phyloP scores from a whole-genome alignment of 2,888 invertebrate genomes.

The Brenthis hecate region DNA sequence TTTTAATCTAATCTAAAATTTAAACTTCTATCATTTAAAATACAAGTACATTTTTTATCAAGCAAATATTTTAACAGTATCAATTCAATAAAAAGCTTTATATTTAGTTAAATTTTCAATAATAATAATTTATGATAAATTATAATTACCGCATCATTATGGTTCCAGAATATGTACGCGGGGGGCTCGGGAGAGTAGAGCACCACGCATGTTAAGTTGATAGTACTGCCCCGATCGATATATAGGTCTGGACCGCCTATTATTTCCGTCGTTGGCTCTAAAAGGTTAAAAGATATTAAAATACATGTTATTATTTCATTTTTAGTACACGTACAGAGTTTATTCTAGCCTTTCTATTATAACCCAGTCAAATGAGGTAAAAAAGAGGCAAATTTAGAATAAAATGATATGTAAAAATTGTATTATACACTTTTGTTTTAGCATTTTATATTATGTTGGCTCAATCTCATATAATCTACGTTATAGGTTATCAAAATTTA shows the following conservation, averaged over 20 bases:
- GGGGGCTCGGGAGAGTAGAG: slow-evolving; percentile 95
- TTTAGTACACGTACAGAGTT: neutral
- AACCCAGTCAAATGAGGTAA: too few species aligned
- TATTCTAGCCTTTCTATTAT: too few species aligned
- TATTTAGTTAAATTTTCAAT: neutral
- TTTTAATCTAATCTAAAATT: too few species aligned
- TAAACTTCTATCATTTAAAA: too few species aligned
- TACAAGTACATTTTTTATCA: too few species aligned
- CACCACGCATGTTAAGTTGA: slow-evolving; percentile 96
- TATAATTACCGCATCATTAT: slow-evolving; percentile 91
- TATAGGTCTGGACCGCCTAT: slow-evolving; percentile 95
- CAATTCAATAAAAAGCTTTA: neutral
- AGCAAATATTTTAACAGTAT: neutral
- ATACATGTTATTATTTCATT: slow-evolving; percentile 16
- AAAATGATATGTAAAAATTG: neutral
- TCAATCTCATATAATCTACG: too few species aligned
- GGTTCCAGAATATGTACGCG: slow-evolving; percentile 97
- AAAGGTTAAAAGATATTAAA: slow-evolving; percentile 57
- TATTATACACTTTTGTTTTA: too few species aligned
- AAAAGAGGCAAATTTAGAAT: too few species aligned
- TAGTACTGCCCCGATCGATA: slow-evolving; percentile 96
- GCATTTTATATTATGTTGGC: too few species aligned
- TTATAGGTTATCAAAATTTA: too few species aligned
- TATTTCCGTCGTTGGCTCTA: slow-evolving; percentile 96
- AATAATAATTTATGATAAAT: slow-evolving; percentile 21